Conservation (phyloP, 2,888 invertebrate genomes). For the Apeira syringaria region DNA sequence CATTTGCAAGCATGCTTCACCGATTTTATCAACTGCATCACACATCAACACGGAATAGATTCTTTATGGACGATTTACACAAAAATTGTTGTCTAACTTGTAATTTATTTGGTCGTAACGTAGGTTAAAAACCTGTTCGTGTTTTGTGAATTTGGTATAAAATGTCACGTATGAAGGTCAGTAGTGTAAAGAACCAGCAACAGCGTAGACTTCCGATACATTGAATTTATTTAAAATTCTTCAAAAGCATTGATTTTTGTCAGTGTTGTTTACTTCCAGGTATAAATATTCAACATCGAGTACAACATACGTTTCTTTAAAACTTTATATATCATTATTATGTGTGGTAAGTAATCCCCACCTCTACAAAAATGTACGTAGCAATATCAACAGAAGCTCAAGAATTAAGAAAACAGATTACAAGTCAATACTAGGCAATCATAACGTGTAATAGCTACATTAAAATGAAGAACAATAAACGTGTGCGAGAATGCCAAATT, state of each 20-base stretch:
- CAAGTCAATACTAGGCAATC: slow-evolving; percentile 3
- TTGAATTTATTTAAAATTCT: slow-evolving; percentile 9
- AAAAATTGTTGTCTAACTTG: slow-evolving; percentile 29
- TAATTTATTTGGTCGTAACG: slow-evolving; percentile 35
- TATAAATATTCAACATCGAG: not conserved
- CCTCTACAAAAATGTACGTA: too few species aligned
- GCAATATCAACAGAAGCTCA: not conserved
- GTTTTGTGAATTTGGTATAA: slow-evolving; percentile 53
- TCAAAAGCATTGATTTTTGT: not conserved
- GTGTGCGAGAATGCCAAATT: slow-evolving; percentile 4
- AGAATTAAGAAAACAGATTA: not conserved
- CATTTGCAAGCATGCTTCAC: too few species aligned
- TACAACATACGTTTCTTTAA: too few species aligned
- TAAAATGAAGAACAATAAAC: slow-evolving; percentile 13
- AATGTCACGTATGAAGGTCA: slow-evolving; percentile 61
- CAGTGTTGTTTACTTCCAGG: not conserved
- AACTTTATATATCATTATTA: too few species aligned
- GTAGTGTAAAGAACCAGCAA: slow-evolving; percentile 52
- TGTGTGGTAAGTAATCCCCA: too few species aligned
- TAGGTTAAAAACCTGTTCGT: slow-evolving; percentile 49
- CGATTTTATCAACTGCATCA: not conserved
- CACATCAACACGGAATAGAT: slow-evolving; percentile 4
- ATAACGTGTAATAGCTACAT: not conserved
- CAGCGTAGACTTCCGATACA: slow-evolving; percentile 48
- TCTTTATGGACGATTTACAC: slow-evolving; percentile 16